Percentiles rank a stretch among this genome's conserved stretches.
Conservation (phyloP, 1,140 invertebrate species). For the Trichonephila clavipes region DNA sequence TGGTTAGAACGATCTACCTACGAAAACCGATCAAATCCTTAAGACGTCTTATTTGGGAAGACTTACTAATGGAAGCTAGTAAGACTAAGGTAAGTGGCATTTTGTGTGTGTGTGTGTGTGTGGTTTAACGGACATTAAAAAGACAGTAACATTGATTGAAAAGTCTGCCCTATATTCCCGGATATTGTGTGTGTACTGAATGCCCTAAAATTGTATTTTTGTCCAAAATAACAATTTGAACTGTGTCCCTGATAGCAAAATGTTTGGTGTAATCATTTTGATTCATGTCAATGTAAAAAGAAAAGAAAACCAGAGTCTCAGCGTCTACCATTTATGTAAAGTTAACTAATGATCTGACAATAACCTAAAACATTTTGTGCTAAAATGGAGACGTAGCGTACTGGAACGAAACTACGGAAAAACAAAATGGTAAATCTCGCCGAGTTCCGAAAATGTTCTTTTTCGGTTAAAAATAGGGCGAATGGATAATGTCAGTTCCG, state of each 20-base stretch:
- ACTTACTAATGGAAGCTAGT: too few relatives aligned
- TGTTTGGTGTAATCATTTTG: neutral
- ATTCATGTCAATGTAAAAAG: neutral
- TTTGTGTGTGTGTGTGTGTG: too few relatives aligned
- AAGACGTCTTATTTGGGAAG: too few relatives aligned
- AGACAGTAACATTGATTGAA: neutral
- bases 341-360: slow-evolving; percentile 20
- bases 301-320: neutral
- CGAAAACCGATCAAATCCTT: too few relatives aligned
- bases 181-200: neutral
- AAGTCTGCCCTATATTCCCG: neutral
- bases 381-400: neutral
- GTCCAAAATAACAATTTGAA: neutral
- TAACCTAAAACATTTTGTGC: neutral
- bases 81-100: neutral
- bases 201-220: neutral
- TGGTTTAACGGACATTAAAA: neutral
- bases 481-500: slow-evolving; percentile 52
- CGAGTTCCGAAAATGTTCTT: slow-evolving; percentile 30
- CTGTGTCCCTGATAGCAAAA: neutral
- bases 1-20: too few relatives aligned
- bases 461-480: slow-evolving; percentile 44
- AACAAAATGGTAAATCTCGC: neutral
- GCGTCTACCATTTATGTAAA: neutral
- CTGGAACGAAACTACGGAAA: neutral